Base-by-base conservation (phyloP, 2,888 invertebrate genomes). In the Tuberolachnus salignus region DNA sequence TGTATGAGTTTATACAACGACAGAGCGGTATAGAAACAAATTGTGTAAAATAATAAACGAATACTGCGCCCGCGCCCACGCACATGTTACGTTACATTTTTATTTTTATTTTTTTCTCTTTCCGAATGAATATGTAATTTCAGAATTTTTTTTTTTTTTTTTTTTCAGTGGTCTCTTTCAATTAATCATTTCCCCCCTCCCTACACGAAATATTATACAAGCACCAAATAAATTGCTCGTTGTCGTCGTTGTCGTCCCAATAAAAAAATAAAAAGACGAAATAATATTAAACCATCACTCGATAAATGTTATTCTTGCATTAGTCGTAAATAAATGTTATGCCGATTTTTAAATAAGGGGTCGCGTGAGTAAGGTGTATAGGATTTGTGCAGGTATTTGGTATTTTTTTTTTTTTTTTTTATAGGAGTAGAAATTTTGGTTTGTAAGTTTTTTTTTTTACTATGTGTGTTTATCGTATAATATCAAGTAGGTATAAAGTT, bases 341-440 rank as follows among this genome's bases (percentile, higher is more conserved):
- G 55, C 21, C 11, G 23, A 57, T 57, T 44, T 46, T 2, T 23
- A 57, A 26, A 42, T 10, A 13, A 19, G 9, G 53, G 70, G 11
- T 42, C 55, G 53, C 42, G 53, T 42, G 6, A 34, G 34, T 34
- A 34, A 34, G 34, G 34, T 4, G 10, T 49, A 61, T 2, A 49
- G 59, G 59, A 61, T 59, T 57, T 26, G 23, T n/a, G n/a, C 11
- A 19, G 44, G 69, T 23, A 16, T 49, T n/a, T n/a, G n/a, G 44
- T 67, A 51, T 67, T 46, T 42, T n/a, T n/a, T n/a, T n/a, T n/a
- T n/a, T n/a, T n/a, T n/a, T n/a, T n/a, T n/a, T 61, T 14, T 46
- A 53, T 19, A 59, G 53, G 64, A 70, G 46, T 69, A 63, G 69
- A 53, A n/a, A 64, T 11, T 44, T 51, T 53, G 8, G n/a, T n/a